phyloP scores from a whole-genome alignment of 2,797 vertebrate species.

The Loriculus beryllinus region DNA sequence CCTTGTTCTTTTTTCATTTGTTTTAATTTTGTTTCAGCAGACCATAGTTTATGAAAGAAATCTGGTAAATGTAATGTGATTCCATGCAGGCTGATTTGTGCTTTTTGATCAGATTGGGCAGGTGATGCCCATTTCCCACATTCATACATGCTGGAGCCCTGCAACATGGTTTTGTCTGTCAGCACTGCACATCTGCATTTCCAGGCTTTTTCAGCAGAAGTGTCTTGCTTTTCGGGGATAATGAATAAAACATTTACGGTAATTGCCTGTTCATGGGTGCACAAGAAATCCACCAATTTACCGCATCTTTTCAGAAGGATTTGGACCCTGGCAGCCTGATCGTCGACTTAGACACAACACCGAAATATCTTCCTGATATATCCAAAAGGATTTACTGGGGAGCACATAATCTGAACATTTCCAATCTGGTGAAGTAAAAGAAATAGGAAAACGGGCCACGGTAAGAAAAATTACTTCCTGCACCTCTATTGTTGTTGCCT shows the following conservation, averaged over 20 bases:
- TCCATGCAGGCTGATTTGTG: background rate
- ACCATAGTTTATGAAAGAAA: background rate
- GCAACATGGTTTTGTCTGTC: background rate
- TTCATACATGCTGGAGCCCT: background rate
- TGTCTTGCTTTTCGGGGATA: background rate
- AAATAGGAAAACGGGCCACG: background rate
- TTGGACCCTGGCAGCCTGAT: background rate
- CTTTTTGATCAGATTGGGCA: rapidly evolving
- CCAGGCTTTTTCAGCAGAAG: background rate
- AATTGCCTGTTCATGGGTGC: background rate
- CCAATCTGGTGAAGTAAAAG: background rate
- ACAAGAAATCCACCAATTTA: background rate
- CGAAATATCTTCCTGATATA: background rate
- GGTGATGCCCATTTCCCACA: background rate
- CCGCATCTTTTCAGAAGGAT: background rate
- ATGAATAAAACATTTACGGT: background rate
- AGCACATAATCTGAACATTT: background rate
- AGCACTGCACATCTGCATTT: background rate
- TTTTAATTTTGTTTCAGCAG: background rate
- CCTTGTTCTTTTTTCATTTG: background rate
- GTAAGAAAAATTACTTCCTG: background rate
- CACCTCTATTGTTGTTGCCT: background rate
- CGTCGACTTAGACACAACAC: background rate
- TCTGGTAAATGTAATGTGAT: rapidly evolving
- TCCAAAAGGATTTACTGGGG: background rate